phyloP scores from a whole-genome alignment of 2,797 vertebrate genomes.

The Gambusia yucatana region DNA sequence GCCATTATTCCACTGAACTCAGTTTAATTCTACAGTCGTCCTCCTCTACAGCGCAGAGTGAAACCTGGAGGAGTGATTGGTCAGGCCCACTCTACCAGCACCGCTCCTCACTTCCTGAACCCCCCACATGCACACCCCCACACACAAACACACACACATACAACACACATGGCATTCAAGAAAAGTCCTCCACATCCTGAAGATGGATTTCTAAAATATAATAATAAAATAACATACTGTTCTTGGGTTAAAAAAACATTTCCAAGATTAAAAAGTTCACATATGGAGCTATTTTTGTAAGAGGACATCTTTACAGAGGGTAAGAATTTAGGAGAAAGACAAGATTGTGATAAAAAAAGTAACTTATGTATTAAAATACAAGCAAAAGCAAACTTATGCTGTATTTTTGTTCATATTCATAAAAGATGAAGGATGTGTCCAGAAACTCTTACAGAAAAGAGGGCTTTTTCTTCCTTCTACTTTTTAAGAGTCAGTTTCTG shows the following conservation, averaged over 20 bases:
- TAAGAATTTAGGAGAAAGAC: slow-evolving; percentile 1
- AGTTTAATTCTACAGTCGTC: background rate
- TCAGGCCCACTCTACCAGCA: slow-evolving; percentile 10
- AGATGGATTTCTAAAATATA: slow-evolving; percentile 10
- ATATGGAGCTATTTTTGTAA: slow-evolving; percentile 47
- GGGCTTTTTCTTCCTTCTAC: slow-evolving; percentile 22
- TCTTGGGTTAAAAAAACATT: background rate
- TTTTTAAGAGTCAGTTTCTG: slow-evolving; percentile 43
- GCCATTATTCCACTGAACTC: slow-evolving; percentile 19
- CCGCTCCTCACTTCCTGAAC: slow-evolving; percentile 3
- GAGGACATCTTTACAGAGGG: slow-evolving; percentile 16
- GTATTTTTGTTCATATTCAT: slow-evolving; percentile 20
- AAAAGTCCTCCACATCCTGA: background rate
- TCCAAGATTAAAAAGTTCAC: slow-evolving; percentile 11
- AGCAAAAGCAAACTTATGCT: background rate
- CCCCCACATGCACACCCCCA: background rate
- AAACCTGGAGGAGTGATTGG: slow-evolving; percentile 4
- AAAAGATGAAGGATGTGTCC: background rate
- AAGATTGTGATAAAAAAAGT: slow-evolving; percentile 17
- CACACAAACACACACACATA: background rate
- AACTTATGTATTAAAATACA: slow-evolving; percentile 29
- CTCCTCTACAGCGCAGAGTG: slow-evolving; percentile 8
- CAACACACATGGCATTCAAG: background rate
- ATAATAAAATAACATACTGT: background rate
- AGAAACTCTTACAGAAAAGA: background rate